Conservation (phyloP, 2,888 invertebrate species). For the Esperia sulphurella region DNA sequence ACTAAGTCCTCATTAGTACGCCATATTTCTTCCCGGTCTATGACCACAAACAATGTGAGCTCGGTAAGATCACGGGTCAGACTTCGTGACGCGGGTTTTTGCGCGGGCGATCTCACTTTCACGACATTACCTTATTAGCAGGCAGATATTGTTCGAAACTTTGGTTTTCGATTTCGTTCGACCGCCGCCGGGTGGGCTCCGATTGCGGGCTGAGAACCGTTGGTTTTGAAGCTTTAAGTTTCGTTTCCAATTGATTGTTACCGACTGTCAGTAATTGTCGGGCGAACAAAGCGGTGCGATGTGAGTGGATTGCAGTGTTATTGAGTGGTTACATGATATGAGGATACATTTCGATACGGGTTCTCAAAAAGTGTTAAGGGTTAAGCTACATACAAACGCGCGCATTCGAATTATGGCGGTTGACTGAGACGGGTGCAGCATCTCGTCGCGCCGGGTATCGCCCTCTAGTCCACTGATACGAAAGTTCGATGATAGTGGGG, state of each 20-base stretch:
- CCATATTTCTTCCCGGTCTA: neutral
- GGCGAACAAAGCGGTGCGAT: neutral
- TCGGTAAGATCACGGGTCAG: conserved; percentile 19
- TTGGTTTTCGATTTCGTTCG: conserved; percentile 52
- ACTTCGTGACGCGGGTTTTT: conserved; percentile 44
- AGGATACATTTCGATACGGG: neutral
- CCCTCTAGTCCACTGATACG: no score
- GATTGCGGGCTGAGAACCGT: neutral
- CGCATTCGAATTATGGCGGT: no score
- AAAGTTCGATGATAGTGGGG: no score
- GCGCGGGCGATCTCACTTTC: conserved; percentile 52
- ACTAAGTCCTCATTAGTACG: no score
- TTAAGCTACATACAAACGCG: no score
- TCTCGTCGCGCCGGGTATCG: no score
- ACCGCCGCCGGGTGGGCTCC: conserved; percentile 23
- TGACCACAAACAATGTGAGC: conserved; percentile 26
- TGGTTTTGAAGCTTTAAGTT: neutral
- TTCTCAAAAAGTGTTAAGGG: neutral
- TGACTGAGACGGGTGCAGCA: no score
- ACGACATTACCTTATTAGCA: conserved; percentile 62
- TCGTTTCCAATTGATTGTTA: neutral
- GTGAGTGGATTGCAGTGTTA: neutral
- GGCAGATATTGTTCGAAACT: conserved; percentile 48
- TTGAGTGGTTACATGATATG: neutral
- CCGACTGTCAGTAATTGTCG: neutral